Base-by-base conservation (phyloP, 2,113 vertebrate genomes). In the Scortum barcoo region DNA sequence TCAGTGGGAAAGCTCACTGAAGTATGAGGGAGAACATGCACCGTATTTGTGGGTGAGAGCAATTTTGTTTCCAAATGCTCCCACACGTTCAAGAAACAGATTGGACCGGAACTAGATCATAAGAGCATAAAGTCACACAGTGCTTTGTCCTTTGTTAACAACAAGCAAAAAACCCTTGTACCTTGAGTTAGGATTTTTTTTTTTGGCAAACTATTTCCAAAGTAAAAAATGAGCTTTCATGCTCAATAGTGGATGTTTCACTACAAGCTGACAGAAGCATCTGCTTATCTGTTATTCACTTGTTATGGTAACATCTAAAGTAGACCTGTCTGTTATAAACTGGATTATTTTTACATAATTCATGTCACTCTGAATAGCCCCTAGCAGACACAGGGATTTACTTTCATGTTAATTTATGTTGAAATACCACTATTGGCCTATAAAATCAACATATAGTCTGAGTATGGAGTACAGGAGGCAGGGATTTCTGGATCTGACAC, bases 11-110 rank as follows among this genome's bases (percentile, higher is more conserved):
- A 36, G 44, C 36, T 26, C 14, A 0, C 19, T 78, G 68, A 44
- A 36, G 65, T 3, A 16, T 9, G 28, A 20, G 17, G 30, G 67
- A 38, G 48, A 40, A 7, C 30, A 76, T 42, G 1, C 72, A 73
- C 26, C 24, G 13, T 42, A 14, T 75, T 0, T 69, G 78, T 81
- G 63, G 76, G 69, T 68, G 77, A 16, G 60, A 83, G 71, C 54
- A 14, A 17, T 71, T 58, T 46, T 7, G 30, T 56, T 69, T 71
- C 66, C 54, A 63, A 72, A 76, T 56, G 24, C 58, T 84, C 54
- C 66, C 51, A 28, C 24, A 12, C 36, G 6, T 58, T 58, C 60
- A 40, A 61, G 33, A 58, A 57, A 12, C 60, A 30, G 44, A 78
- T 57, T 11, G 22, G 38, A 20, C 24, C 36, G 20, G 36, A 68